phyloP scores from a whole-genome alignment of 1,140 invertebrate species.

The Temnothorax longispinosus region DNA sequence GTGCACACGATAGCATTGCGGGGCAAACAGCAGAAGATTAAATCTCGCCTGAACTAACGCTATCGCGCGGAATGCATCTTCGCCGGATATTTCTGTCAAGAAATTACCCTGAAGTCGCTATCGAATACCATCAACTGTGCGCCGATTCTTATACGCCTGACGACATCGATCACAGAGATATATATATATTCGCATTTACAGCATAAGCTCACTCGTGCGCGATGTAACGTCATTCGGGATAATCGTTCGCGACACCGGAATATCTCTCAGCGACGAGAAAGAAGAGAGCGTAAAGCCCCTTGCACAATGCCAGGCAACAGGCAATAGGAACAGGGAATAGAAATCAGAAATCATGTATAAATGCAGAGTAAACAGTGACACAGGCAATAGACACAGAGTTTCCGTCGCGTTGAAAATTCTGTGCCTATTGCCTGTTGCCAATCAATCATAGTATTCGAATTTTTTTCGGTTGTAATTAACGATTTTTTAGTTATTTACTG shows the following conservation, averaged over 20 bases:
- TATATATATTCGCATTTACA: neutral
- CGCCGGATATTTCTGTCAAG: constrained; percentile 14
- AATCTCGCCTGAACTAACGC: neutral
- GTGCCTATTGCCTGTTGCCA: too few species aligned
- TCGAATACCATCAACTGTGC: constrained; percentile 25
- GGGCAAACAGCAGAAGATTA: neutral
- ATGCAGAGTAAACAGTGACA: too few species aligned
- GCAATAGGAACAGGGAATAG: too few species aligned
- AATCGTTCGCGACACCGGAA: neutral
- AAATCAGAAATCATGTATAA: too few species aligned
- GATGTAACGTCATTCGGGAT: neutral
- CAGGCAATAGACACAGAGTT: too few species aligned
- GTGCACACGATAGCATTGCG: neutral
- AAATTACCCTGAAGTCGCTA: neutral
- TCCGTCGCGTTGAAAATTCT: too few species aligned
- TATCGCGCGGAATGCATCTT: constrained; percentile 7
- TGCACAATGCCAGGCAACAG: too few species aligned
- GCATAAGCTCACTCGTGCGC: neutral
- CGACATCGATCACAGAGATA: neutral
- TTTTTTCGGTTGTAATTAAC: too few species aligned
- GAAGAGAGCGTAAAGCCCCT: neutral
- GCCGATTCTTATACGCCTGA: neutral
- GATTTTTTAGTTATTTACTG: too few species aligned
- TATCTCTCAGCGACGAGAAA: neutral
- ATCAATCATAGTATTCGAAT: too few species aligned